Evolutionary conservation across 2,888 invertebrate species (phyloP).

Genomic region (Cantharis rustica): DNA sequence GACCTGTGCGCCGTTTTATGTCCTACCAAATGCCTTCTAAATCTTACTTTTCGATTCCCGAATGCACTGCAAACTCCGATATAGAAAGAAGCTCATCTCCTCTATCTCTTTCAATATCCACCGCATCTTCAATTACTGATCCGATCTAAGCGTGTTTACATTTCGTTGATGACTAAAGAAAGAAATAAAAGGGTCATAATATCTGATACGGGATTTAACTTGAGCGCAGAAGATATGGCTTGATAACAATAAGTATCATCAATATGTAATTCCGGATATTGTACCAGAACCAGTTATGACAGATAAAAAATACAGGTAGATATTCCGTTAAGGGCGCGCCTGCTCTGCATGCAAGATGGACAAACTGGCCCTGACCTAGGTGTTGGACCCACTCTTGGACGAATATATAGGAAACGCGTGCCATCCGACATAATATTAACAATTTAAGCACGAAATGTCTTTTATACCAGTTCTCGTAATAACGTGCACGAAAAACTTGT

Average conservation of each 20-base stretch:
- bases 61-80: conserved; percentile 32
- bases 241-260: not conserved
- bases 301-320: conserved; percentile 29
- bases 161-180: conserved; percentile 25
- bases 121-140: conserved; percentile 33
- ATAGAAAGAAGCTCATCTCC: conserved; percentile 31
- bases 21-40: conserved; percentile 39
- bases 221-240: not conserved
- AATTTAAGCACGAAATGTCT: conserved; percentile 12
- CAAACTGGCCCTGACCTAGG: conserved; percentile 46
- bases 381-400: conserved; percentile 39
- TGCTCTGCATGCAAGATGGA: conserved; percentile 46
- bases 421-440: conserved; percentile 25
- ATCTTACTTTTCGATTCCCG: conserved; percentile 39
- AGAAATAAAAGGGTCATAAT: conserved; percentile 8
- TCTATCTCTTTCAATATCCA: conserved; percentile 37
- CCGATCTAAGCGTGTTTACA: conserved; percentile 29
- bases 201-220: not conserved
- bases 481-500: conserved; percentile 35
- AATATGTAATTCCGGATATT: conserved; percentile 11
- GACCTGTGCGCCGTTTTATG: conserved; percentile 38
- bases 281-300: conserved; percentile 26
- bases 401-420: conserved; percentile 42
- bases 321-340: conserved; percentile 43
- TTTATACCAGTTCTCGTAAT: conserved; percentile 35